Evolutionary conservation across 2,797 vertebrate genomes (phyloP).

Genomic region (Myripristis jacobus): DNA sequence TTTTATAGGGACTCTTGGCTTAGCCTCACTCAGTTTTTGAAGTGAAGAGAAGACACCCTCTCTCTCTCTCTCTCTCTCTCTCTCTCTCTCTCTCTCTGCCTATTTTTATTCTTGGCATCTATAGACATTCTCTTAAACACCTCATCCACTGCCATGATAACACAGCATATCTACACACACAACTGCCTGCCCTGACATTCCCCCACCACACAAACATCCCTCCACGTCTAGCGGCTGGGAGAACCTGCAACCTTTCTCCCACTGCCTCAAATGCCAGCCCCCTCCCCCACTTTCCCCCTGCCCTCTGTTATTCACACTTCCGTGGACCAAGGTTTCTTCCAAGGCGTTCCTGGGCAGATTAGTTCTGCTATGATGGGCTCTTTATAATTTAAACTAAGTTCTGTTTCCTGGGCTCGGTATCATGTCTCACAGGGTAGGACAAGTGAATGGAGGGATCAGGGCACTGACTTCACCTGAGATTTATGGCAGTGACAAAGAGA

Average conservation of each 20-base stretch:
- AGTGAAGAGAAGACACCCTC: slow-evolving; percentile 2
- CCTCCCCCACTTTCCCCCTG: slow-evolving; percentile 24
- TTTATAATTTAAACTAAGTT: slow-evolving; percentile 42
- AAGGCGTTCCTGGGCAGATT: slow-evolving; percentile 56
- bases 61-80: slow-evolving; percentile 3
- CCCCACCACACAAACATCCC: background rate
- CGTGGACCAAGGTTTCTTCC: slow-evolving; percentile 21
- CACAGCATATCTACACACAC: background rate
- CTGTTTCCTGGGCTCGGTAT: slow-evolving; percentile 14
- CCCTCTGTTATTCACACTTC: slow-evolving; percentile 52
- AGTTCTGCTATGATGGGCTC: slow-evolving; percentile 53
- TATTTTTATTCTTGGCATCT: background rate
- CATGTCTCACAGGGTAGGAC: slow-evolving; percentile 18
- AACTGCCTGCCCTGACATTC: background rate
- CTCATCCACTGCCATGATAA: background rate
- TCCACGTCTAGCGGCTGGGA: slow-evolving; percentile 31
- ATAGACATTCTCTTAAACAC: background rate
- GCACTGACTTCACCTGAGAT: slow-evolving; percentile 38
- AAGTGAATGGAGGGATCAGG: slow-evolving; percentile 21
- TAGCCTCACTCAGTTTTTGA: slow-evolving; percentile 12
- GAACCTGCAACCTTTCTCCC: slow-evolving; percentile 58
- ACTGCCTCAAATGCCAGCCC: slow-evolving; percentile 31
- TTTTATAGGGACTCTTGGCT: slow-evolving; percentile 28
- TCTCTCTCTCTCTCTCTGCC: slow-evolving; percentile 8
- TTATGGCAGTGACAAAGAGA: slow-evolving; percentile 4